Base-by-base conservation (phyloP, 2,888 invertebrate genomes). In the Drosophila sordidula region DNA sequence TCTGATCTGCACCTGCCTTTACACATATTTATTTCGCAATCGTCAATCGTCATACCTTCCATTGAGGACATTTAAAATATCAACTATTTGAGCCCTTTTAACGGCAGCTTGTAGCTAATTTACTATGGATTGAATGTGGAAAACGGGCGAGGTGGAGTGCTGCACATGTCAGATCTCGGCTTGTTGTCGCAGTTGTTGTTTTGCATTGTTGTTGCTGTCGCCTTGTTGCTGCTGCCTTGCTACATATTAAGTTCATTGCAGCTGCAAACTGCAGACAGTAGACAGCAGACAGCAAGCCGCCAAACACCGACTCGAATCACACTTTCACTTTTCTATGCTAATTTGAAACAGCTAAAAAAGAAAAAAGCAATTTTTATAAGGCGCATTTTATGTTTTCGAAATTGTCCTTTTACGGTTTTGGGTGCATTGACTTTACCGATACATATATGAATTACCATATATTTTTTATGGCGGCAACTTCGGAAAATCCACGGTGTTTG, bases 301-400 rank as follows among this genome's bases (percentile, higher is more conserved):
- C 51, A 51, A 75, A 76, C 71, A 70, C 50, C 72, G 59, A 52
- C 52, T 58, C 46, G 46, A 61, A 66, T 73, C 67, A 70, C 89
- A 83, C 81, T 81, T 81, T 81, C 81, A 81, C 81, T 81, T 81
- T 70, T 64, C 87, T 70, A 82, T 86, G 81, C 87, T 88, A 81
- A 81, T 81, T 81, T 79, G 36, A 79, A 79, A 49, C n/a, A 42
- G 16, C 18, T 32, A 57, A 61, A 42, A 18, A n/a, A 56, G 14
- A 56, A 52, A 58, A 45, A 50, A 14, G 25, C 8, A 42, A 57
- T 41, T 73, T 75, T 36, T 52, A 34, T 51, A 74, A 58, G 57
- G 57, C 46, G 54, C 50, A 58, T 78, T 78, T 50, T 44, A 56
- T 47, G 76, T 56, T 61, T 81, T 78, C 47, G 52, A 56, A 81